phyloP scores from a whole-genome alignment of 2,797 vertebrate genomes.

The Syngnathus acus region DNA sequence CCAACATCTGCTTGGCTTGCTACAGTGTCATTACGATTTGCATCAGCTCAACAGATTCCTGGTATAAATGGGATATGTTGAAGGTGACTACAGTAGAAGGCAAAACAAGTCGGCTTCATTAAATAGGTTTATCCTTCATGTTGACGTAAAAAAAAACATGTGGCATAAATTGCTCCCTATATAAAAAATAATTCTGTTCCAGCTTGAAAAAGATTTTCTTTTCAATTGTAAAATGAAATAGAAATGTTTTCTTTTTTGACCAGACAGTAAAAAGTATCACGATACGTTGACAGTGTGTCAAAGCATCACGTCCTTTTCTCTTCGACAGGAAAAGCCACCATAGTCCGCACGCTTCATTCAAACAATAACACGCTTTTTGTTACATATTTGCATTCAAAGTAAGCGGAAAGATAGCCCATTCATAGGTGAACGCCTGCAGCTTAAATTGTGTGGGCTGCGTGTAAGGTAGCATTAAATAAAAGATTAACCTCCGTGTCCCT shows the following conservation, averaged over 20 bases:
- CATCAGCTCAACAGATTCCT: constrained; percentile 52
- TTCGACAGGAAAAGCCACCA: constrained; percentile 15
- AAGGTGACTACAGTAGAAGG: constrained; percentile 39
- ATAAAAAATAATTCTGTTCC: background rate
- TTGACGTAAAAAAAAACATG: background rate
- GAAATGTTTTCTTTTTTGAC: constrained; percentile 52
- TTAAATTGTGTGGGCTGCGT: constrained; percentile 40
- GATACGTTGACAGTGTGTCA: constrained; percentile 21
- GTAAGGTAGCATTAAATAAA: constrained; percentile 64
- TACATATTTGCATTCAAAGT: constrained; percentile 21
- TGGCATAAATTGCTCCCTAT: background rate
- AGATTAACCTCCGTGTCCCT: constrained; percentile 62
- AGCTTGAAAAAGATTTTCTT: constrained; percentile 3
- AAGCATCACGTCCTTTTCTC: constrained; percentile 25
- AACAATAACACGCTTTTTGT: constrained; percentile 11
- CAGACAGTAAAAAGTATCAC: constrained; percentile 36
- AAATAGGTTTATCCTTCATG: background rate
- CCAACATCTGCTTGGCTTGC: constrained; percentile 72
- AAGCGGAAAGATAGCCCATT: constrained; percentile 19
- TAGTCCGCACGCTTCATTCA: constrained; percentile 17
- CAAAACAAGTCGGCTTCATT: constrained; percentile 9
- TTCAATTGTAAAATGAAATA: constrained; percentile 46
- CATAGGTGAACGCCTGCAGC: constrained; percentile 38
- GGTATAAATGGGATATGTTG: constrained; percentile 52
- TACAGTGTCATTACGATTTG: constrained; percentile 64